phyloP scores from a whole-genome alignment of 2,888 invertebrate species.

The Spisula solida region DNA sequence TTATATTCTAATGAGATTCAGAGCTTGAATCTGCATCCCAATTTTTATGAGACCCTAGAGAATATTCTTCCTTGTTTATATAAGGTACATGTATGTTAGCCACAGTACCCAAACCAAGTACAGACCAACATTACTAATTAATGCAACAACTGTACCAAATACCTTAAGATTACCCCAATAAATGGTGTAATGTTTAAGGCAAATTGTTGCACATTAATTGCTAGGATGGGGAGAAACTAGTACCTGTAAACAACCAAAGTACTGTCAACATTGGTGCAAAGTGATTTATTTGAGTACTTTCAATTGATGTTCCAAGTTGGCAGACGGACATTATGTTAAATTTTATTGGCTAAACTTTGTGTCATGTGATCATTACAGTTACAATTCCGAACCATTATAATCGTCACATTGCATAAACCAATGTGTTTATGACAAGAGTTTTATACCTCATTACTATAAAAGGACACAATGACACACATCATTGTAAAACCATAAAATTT shows the following conservation, averaged over 20 bases:
- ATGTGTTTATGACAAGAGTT: conserved; percentile 45
- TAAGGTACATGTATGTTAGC: no score
- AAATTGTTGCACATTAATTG: not conserved
- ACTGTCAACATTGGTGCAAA: conserved; percentile 1
- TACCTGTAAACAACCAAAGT: not conserved
- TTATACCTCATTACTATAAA: conserved; percentile 33
- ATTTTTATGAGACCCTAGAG: no score
- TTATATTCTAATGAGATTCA: no score
- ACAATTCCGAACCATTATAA: not conserved
- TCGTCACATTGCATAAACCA: conserved; percentile 27
- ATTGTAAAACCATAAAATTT: conserved; percentile 39
- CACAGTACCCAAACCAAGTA: not conserved
- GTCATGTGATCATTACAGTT: conserved; percentile 43
- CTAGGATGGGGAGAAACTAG: not conserved
- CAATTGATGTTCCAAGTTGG: not conserved
- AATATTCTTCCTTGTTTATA: no score
- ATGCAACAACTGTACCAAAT: not conserved
- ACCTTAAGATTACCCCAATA: not conserved
- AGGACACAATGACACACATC: conserved; percentile 26
- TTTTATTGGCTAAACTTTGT: conserved; percentile 21
- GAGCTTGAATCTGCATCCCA: no score
- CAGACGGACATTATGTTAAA: conserved; percentile 28
- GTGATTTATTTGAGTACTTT: not conserved
- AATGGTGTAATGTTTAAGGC: not conserved
- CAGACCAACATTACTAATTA: not conserved